Evolutionary conservation across 2,888 invertebrate genomes (phyloP).

Genomic region (Polia nebulosa): DNA sequence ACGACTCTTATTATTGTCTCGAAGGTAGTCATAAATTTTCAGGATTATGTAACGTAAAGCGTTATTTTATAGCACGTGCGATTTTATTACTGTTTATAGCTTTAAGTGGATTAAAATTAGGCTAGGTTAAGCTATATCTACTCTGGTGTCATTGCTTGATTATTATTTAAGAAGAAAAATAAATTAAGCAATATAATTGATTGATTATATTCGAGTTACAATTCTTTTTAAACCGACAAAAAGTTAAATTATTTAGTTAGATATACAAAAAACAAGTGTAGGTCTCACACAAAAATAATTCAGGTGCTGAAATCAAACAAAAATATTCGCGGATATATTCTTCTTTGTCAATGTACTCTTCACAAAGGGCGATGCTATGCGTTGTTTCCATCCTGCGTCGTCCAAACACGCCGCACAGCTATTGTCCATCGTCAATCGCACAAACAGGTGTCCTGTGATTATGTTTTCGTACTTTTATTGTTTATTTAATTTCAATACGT

Average conservation of each 20-base stretch:
- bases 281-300: neutral
- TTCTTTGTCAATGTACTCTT: neutral
- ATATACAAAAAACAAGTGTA: neutral
- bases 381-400: neutral
- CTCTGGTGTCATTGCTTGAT: neutral
- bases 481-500: conserved; percentile 1
- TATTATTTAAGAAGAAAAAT: neutral
- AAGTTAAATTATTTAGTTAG: neutral
- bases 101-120: conserved; percentile 58
- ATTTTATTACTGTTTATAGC: conserved; percentile 64
- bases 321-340: conserved; percentile 3
- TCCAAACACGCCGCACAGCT: conserved; percentile 20
- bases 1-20: conserved; percentile 80
- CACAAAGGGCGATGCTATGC: conserved; percentile 23
- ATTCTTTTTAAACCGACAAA: neutral
- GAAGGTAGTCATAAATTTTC: conserved; percentile 79
- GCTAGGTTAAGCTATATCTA: neutral
- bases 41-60: conserved; percentile 75
- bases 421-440: conserved; percentile 10
- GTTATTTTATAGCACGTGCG: conserved; percentile 72
- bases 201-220: neutral
- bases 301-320: neutral
- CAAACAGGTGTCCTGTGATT: neutral
- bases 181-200: neutral
- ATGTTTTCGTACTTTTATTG: conserved; percentile 4